Conservation (phyloP, 1,140 invertebrate species). For the Matsumurasca onukii region DNA sequence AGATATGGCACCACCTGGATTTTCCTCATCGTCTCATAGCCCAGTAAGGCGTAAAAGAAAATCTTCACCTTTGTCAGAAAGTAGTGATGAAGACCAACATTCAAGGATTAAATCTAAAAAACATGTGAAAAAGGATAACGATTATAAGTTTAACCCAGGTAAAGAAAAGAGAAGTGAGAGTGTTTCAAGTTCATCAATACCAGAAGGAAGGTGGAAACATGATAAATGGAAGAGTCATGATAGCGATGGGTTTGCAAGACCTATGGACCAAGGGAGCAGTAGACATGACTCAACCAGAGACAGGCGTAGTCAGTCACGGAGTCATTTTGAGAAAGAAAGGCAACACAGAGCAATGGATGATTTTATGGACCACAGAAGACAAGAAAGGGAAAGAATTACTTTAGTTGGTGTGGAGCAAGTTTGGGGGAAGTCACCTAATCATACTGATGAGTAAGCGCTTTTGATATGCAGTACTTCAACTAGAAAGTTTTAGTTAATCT, state of each 20-base stretch:
- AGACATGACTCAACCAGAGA: conserved; percentile 7
- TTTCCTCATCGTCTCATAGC: conserved; percentile 9
- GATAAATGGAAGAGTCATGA: conserved; percentile 20
- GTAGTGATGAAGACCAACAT: conserved; percentile 2
- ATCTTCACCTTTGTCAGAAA: conserved; percentile 17
- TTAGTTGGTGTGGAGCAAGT: conserved; percentile 62
- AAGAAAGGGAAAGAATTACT: conserved; percentile 71
- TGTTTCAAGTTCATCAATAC: background rate
- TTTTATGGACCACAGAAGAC: conserved; percentile 52
- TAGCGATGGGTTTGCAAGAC: conserved; percentile 4
- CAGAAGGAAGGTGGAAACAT: conserved; percentile 12
- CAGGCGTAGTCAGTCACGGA: conserved; percentile 17
- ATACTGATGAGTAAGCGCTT: conserved; percentile 57
- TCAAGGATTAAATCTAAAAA: conserved; percentile 3
- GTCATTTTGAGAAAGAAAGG: conserved; percentile 9
- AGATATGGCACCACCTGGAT: conserved; percentile 8
- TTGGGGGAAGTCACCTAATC: conserved; percentile 71
- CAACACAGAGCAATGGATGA: conserved; percentile 33
- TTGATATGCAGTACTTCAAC: background rate
- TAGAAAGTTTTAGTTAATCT: background rate
- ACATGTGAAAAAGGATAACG: background rate
- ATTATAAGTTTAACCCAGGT: background rate
- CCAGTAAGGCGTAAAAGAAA: background rate
- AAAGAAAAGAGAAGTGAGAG: conserved; percentile 16
- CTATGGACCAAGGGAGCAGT: background rate